Conservation (phyloP, 2,888 invertebrate species). For the Eilema caniola region DNA sequence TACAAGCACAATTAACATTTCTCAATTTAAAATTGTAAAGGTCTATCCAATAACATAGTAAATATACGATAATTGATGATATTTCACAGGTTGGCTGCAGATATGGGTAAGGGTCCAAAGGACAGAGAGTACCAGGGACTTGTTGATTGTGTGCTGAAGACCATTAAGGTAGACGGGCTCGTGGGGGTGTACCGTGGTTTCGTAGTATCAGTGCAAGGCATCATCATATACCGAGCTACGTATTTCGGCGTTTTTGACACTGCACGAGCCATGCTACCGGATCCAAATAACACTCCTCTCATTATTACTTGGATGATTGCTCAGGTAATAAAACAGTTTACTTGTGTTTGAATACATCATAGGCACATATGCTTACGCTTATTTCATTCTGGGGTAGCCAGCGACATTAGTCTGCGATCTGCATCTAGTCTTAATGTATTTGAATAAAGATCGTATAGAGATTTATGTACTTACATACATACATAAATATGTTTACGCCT, state of each 20-base stretch:
- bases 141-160: constrained; percentile 93
- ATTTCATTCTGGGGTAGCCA: too few species aligned
- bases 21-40: too few species aligned
- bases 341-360: neutral
- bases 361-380: too few species aligned
- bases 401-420: neutral
- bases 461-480: too few species aligned
- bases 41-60: neutral
- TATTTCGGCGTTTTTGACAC: constrained; percentile 98
- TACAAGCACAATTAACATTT: neutral
- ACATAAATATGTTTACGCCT: too few species aligned
- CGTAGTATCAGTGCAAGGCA: constrained; percentile 97
- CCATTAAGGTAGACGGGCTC: constrained; percentile 93
- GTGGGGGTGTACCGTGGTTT: constrained; percentile 96
- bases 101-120: constrained; percentile 92
- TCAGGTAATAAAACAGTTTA: constrained; percentile 79
- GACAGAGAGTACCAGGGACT: constrained; percentile 90
- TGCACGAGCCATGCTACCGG: constrained; percentile 95
- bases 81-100: constrained; percentile 87
- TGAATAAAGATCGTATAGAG: too few species aligned
- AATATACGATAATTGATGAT: neutral
- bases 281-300: constrained; percentile 95
- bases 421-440: too few species aligned
- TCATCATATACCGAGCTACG: constrained; percentile 97
- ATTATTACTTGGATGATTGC: constrained; percentile 97